Evolutionary conservation across 2,888 invertebrate species (phyloP).

Genomic region (Anoncus sp.): DNA sequence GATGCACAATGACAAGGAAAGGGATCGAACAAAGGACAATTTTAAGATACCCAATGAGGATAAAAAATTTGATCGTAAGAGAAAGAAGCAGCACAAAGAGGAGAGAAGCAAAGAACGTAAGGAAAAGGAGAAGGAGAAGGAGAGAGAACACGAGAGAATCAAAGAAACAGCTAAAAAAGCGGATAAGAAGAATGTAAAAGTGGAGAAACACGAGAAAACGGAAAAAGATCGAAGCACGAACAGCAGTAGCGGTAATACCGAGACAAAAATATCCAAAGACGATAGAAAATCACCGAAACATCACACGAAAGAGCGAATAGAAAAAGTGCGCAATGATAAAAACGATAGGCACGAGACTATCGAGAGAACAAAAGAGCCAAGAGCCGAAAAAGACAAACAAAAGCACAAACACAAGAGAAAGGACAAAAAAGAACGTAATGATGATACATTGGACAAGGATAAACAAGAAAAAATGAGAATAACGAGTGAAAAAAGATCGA

Average conservation of each 20-base stretch:
- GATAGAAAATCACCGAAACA: conserved; percentile 76
- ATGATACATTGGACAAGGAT: conserved; percentile 87
- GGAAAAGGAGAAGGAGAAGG: conserved; percentile 82
- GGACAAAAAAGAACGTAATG: conserved; percentile 86
- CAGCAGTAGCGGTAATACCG: conserved; percentile 67
- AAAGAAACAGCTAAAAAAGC: conserved; percentile 81
- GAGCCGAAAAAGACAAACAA: conserved; percentile 81
- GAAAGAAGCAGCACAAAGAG: conserved; percentile 86
- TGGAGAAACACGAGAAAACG: conserved; percentile 86
- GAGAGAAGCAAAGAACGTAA: conserved; percentile 86
- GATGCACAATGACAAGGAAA: conserved; percentile 72
- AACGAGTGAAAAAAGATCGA: conserved; percentile 75
- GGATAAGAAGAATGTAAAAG: conserved; percentile 86
- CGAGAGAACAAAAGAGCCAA: conserved; percentile 77
- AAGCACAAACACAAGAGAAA: conserved; percentile 85
- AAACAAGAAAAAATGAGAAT: conserved; percentile 80
- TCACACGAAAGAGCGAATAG: conserved; percentile 65
- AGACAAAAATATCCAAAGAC: conserved; percentile 82
- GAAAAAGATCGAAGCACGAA: conserved; percentile 83
- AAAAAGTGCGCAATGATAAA: conserved; percentile 70
- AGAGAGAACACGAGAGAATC: conserved; percentile 84
- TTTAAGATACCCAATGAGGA: conserved; percentile 84
- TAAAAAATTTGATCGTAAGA: conserved; percentile 84
- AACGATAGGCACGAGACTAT: conserved; percentile 58
- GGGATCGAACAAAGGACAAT: conserved; percentile 84